phyloP scores from a whole-genome alignment of 2,113 vertebrate species.

The Sinocyclocheilus maitianheensis region DNA sequence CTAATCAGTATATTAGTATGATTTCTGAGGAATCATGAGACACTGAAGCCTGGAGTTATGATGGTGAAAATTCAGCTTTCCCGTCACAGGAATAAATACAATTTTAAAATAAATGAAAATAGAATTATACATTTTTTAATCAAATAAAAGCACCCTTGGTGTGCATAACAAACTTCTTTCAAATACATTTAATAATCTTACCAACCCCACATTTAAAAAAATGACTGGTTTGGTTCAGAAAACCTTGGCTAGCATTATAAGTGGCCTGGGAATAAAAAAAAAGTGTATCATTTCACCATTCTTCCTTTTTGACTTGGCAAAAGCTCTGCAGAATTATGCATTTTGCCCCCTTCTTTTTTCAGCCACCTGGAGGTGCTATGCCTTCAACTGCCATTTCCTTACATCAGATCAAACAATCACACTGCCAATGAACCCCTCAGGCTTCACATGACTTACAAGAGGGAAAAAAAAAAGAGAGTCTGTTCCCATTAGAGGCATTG shows the following conservation, averaged over 20 bases:
- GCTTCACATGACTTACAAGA: constrained; percentile 9
- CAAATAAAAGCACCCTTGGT: neutral
- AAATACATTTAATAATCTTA: neutral
- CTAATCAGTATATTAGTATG: too few species aligned
- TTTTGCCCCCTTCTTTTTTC: neutral
- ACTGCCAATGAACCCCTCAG: constrained; percentile 23
- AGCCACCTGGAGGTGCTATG: constrained; percentile 46
- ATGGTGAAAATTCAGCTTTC: too few species aligned
- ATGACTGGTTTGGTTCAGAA: neutral
- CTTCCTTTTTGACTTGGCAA: neutral
- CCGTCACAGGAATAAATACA: too few species aligned
- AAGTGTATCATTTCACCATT: neutral
- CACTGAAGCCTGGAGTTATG: too few species aligned
- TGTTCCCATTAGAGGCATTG: constrained; percentile 15
- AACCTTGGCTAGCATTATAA: neutral
- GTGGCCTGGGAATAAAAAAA: neutral
- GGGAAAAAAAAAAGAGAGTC: constrained; percentile 17
- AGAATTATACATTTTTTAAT: neutral
- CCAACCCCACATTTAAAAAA: neutral
- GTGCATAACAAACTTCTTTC: neutral
- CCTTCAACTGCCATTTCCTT: neutral
- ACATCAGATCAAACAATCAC: neutral
- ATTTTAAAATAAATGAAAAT: too few species aligned
- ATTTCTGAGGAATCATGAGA: too few species aligned
- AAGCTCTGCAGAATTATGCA: neutral